Base-by-base conservation (phyloP, 2,888 invertebrate genomes). In the Monoplex corrugatus region DNA sequence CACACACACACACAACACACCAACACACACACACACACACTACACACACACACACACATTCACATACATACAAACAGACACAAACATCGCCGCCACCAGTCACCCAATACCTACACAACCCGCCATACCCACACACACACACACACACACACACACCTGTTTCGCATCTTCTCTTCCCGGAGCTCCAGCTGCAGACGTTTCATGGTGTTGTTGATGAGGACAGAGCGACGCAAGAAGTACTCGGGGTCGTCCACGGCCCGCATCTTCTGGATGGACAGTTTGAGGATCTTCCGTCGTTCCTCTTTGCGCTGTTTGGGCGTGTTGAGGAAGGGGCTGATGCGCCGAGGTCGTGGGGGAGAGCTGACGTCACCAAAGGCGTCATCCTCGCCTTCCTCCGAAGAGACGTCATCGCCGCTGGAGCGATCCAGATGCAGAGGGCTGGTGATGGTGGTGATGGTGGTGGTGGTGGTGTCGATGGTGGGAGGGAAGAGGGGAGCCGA, bases 191-290 rank as follows among this genome's bases (percentile, higher is more conserved):
- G 98, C 91, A 98, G 97, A 90, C 98, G 97, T 95, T 98, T 98
- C 96, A 98, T 98, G 63, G 98, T 98, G 96, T 98, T 98, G 96
- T 98, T 98, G 95, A 98, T 98, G 95, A 98, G 97, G 38, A 98
- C 98, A 90, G 98, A 98, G 89, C 98, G 97, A 88, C 98, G 97
- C 87, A 98, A 96, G 95, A 98, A 98, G 35, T 98, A 97, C 95
- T 98, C 98, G 0, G 98, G 98, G 95, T 98, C 98, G 95, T 98
- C 98, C 94, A 98, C 98, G 94, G 98, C 97, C 95, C 98, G 98
- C 93, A 98, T 96, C 96, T 98, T 98, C 95, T 98, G 98, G 86
- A 98, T 97, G 95, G 98, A 98, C 95, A 98, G 97, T 96, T 98
- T 98, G 94, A 98, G 97, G 95, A 98, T 98, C 94, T 98, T 98